Base-by-base conservation (phyloP, 2,888 invertebrate genomes). In the Torymus tubicola region DNA sequence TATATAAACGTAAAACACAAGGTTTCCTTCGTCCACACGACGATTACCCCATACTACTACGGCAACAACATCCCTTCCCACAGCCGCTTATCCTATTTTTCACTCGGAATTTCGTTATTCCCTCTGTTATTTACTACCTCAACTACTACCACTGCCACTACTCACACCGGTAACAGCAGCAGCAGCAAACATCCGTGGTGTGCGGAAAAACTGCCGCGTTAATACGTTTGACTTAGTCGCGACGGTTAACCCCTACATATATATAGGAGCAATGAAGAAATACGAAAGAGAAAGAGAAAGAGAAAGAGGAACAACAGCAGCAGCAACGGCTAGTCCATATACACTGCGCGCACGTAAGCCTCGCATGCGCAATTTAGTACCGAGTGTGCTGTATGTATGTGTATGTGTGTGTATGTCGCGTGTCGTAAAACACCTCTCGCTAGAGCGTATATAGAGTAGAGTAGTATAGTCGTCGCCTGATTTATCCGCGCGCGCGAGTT, bases 401-500 rank as follows among this genome's bases (percentile, higher is more conserved):
- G 42, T 8, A 8, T 42, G 42, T 42, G 10, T 21, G 42, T 42
- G 71, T 67, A 67, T 70, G 73, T 82, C 80, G 80, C 80, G 77
- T 80, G 80, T 80, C 80, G 77, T 82, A 80, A 82, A 82, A 80
- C 75, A 81, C 73, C 80, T 81, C 50, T 81, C 50, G 42, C 42
- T 5, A 5, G 31, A 2, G 3, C n/a, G n/a, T n/a, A n/a, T n/a
- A n/a, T 21, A 21, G 21, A 21, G 42, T 42, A 42, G 42, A 42
- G 42, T 42, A 42, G 42, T 8, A 74, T 8, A 74, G 63, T 75
- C 80, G 80, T 60, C 80, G 73, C 64, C 81, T 73, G 77, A 81
- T 81, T 79, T 81, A 81, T 72, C 81, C 64, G 64, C 10, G 75
- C 10, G 75, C 16, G 13, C 57, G 57, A 75, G n/a, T 42, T 60